Percentiles rank a stretch among this genome's conserved stretches.
phyloP scores from a whole-genome alignment of 2,797 vertebrate genomes.

The Saxicola maurus region DNA sequence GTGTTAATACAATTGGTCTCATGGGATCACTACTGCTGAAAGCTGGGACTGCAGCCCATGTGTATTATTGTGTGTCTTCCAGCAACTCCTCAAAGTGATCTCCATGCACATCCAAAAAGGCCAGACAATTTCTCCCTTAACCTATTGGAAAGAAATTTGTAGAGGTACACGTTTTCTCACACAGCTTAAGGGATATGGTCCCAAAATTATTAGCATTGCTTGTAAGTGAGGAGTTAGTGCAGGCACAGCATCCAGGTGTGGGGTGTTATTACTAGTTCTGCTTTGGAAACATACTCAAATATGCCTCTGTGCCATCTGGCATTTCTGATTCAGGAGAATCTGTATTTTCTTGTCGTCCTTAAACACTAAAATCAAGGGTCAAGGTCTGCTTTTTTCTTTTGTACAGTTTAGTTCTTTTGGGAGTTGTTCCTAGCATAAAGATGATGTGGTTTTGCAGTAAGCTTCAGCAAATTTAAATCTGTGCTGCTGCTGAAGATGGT shows the following conservation, averaged over 20 bases:
- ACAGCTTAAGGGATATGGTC: background rate
- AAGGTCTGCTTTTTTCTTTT: background rate
- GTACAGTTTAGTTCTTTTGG: background rate
- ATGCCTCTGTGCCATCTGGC: background rate
- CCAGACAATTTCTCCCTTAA: background rate
- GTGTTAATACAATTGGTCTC: background rate
- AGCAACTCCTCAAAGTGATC: background rate
- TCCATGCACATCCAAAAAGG: background rate
- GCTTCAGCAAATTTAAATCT: constrained; percentile 10
- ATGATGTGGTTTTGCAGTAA: background rate
- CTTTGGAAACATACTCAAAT: background rate
- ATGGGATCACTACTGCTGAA: background rate
- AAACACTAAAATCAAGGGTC: background rate
- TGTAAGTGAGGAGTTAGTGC: background rate
- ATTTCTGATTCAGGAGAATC: background rate
- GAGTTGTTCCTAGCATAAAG: background rate
- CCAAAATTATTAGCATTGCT: background rate
- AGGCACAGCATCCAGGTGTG: background rate
- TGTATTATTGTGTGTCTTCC: background rate
- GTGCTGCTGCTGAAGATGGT: background rate
- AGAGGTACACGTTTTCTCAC: background rate
- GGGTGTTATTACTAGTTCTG: background rate
- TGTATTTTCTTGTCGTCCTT: background rate
- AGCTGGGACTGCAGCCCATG: background rate
- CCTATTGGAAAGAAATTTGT: background rate